A percentile compares a stretch with the other conserved stretches of the same genome.
Evolutionary conservation across 35 echinoderm and acorn worm genomes (phyloP).

Genomic region (Ptychodera flava): DNA sequence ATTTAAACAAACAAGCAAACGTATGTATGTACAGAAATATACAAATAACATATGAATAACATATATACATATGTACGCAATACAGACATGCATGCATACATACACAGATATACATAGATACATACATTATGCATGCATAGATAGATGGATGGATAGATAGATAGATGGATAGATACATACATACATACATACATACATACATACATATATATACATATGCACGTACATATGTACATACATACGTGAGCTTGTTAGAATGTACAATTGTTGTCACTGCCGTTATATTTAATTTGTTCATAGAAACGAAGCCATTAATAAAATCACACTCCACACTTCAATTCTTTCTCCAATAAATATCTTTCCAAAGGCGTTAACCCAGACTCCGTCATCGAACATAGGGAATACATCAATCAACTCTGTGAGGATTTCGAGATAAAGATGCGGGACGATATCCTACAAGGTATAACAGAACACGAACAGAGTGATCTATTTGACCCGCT

Average conservation of each 20-base stretch:
- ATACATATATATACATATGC: not conserved
- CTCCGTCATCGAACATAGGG: not conserved
- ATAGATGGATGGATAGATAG: not conserved
- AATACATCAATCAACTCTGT: not conserved
- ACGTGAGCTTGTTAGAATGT: no score
- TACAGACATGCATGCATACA: not conserved
- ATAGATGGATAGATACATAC: not conserved
- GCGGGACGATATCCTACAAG: not conserved
- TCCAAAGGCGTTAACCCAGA: not conserved
- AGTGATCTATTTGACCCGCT: conserved; percentile 7
- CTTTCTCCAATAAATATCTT: no score
- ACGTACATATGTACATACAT: not conserved
- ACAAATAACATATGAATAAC: no score
- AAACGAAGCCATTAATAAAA: no score
- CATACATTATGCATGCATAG: not conserved
- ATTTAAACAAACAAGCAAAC: no score
- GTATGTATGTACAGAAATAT: no score
- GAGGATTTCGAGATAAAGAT: not conserved
- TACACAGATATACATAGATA: not conserved
- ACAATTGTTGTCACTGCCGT: no score
- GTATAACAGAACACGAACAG: not conserved
- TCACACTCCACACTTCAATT: no score
- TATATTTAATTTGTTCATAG: no score
- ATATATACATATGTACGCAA: no score
- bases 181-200: conserved; percentile 2